Evolutionary conservation across 2,113 vertebrate species (phyloP), one percentile per base, ranked within the genome.

Genomic region (Coreoperca whiteheadi): DNA sequence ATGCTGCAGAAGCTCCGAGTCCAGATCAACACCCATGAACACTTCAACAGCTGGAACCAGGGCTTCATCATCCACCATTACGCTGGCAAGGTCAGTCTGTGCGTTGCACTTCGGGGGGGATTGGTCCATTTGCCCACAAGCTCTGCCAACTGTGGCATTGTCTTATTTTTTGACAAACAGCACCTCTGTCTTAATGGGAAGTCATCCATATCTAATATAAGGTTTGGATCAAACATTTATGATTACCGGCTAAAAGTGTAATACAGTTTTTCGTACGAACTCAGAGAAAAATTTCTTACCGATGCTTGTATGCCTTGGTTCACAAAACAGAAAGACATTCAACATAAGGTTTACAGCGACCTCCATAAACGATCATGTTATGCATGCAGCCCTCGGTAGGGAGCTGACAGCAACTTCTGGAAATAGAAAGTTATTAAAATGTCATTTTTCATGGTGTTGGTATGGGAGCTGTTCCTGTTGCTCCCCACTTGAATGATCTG

Each of bases 1-100:
- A 95, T 99, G 95, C 96, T 99, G 39, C 98, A 99, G 93, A 99
- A 99, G 67, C 97, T 99, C 46, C 92, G 98, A 85, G 96, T 98
- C 95, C 96, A 97, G 92, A 98, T 98, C 83, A 98, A 97, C 89
- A 97, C 94, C n/a, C 98, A 99, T 0, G 98, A 99, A 60, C 98
- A 99, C 92, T 99, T 99, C 95, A 99, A 99, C 96, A 99, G 98
- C 96, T 99, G 98, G 98, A 99, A 99, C 91, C 98, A 99, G 84
- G 98, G 98, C 68, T 99, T 99, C 93, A 99, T 99, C 85, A 97
- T 99, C 65, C 98, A 99, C 92, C 98, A 99, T 90, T 99, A 99
- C 0, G 98, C 98, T 11, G 98, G 98, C 63, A 99, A 99, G 98
- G 98, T 99, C 89, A 56, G 87, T 72, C 41, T 23, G 8, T 23